Base-by-base conservation (phyloP, 2,888 invertebrate genomes). In the Diachrysia chrysitis region DNA sequence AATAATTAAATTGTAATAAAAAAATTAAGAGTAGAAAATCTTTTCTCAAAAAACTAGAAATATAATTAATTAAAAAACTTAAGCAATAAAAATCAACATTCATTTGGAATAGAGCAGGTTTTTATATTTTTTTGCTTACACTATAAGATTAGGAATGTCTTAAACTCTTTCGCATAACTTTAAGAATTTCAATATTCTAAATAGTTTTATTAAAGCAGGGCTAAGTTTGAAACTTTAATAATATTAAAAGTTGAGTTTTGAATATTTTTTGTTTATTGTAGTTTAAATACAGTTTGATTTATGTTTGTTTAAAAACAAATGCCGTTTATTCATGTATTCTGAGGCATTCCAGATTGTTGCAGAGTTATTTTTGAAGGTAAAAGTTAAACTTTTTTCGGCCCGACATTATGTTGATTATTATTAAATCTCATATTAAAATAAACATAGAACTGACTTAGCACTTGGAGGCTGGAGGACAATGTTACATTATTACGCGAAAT, bases 151-250 rank as follows among this genome's bases (percentile, higher is more conserved):
- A 16, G 42, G n/a, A 42, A 7, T n/a, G 42, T 42, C 16, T 37
- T 5, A 35, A 32, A 57, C 3, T 19, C 9, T 37, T 10, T 32
- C 3, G 5, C 37, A 21, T 23, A 58, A 25, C 19, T 23, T 23
- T n/a, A 46, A 23, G 23, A 42, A 42, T 58, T 58, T 42, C 12
- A 58, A 58, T 25, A 42, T n/a, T n/a, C 46, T 12, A 42, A n/a
- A 46, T 25, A 25, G 46, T 58, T 58, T 21, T 46, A 46, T 37
- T 58, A 12, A 23, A 58, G 55, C 42, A 37, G 46, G 42, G 58
- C 29, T 55, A 66, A 53, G 66, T 66, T 72, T 56, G 16, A 66
- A 76, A 76, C 51, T 72, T 76, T 66, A 32, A 66, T 58, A 73
- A 66, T 66, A 76, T 71, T 60, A 62, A 66, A 76, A 16, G 51